Conservation (phyloP, 2,888 invertebrate species). For the Sphinx pinastri region DNA sequence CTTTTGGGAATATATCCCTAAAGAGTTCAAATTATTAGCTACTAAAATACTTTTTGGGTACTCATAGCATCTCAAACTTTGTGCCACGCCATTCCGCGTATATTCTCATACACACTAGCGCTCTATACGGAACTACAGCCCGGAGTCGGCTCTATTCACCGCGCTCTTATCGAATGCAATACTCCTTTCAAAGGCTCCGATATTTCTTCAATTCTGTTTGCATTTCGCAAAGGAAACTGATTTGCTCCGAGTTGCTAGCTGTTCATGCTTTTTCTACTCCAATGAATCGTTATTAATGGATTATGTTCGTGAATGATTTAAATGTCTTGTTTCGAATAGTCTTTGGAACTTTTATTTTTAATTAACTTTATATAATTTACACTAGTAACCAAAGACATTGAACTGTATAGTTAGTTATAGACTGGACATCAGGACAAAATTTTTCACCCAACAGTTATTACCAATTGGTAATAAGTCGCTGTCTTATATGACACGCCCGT, state of each 20-base stretch:
- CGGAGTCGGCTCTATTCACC: constrained; percentile 21
- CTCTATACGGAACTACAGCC: neutral
- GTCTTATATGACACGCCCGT: too few relatives aligned
- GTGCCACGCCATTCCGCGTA: too few relatives aligned
- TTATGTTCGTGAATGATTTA: neutral
- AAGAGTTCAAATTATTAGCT: too few relatives aligned
- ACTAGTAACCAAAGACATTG: too few relatives aligned
- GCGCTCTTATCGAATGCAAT: constrained; percentile 13
- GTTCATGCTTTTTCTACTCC: neutral
- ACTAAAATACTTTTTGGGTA: too few relatives aligned
- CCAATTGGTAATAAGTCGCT: too few relatives aligned
- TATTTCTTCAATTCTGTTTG: constrained; percentile 24
- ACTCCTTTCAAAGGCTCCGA: constrained; percentile 24
- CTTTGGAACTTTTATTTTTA: too few relatives aligned
- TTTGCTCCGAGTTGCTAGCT: neutral
- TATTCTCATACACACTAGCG: neutral
- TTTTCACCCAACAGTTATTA: too few relatives aligned
- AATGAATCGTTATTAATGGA: constrained; percentile 2
- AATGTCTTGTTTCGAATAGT: neutral
- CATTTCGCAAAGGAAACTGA: constrained; percentile 8
- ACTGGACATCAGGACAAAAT: too few relatives aligned
- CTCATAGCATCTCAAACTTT: neutral
- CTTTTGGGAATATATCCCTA: too few relatives aligned
- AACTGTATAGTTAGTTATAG: too few relatives aligned
- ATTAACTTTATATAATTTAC: too few relatives aligned